Base-by-base conservation (phyloP, 1,140 invertebrate genomes). In the Conus ventricosus region DNA sequence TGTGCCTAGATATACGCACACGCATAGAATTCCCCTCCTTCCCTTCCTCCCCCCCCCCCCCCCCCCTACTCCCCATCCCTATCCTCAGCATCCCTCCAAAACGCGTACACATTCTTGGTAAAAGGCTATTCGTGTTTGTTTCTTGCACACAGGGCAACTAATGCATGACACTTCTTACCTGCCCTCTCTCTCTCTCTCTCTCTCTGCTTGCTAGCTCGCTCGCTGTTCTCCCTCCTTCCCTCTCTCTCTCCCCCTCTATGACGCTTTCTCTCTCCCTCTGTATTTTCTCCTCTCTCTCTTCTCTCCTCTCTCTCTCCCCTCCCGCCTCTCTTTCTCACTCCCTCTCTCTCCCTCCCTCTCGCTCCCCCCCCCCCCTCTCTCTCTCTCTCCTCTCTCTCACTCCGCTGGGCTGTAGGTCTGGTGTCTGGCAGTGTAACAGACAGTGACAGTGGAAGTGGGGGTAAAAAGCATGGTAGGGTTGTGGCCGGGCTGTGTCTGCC, bases 161-260 rank as follows among this genome's bases (percentile, higher is more conserved):
- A 39, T 39, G 39, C 39, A 39, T 39, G 39, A 39, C 39, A 39
- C 39, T 39, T 39, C 39, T 39, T 39, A 39, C 39, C 39, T 39
- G 39, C 39, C 39, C 0, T 1, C 39, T 39, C 57, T 15, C 8
- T 15, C 57, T 60, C 15, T 60, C 8, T 15, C 57, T 60, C 57
- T 60, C 57, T 15, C 57, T 15, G 39, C 39, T 39, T 39, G 39
- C 57, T 60, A 8, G 8, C 57, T 60, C 15, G 8, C 8, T 60
- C 57, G 8, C 57, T 60, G 39, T 39, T 39, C 39, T 39, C 39
- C 4, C 57, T 4, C 15, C 57, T 60, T 15, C 57, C 57, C 57
- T 60, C 57, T 4, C 57, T 78, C 76, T 78, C 76, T 78, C 76
- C 39, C 76, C 39, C 8, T 78, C 76, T 78, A n/a, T 78, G n/a